Conservation (phyloP, 2,888 invertebrate genomes). For the Cheilosia impressa region DNA sequence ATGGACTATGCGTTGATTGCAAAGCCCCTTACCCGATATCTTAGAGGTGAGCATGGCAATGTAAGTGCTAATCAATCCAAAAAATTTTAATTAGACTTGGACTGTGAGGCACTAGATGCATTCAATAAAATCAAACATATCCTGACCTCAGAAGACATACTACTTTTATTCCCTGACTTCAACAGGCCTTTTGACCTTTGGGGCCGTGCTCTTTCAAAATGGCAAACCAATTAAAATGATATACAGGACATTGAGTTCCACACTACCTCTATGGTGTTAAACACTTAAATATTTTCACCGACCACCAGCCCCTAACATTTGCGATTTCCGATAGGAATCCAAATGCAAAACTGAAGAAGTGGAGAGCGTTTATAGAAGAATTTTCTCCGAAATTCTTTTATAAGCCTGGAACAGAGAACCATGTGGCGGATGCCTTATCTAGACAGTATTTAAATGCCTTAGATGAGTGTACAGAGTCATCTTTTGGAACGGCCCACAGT, state of each 20-base stretch:
- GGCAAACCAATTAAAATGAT: constrained; percentile 77
- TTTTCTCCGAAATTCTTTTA: too few species aligned
- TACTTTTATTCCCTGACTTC: constrained; percentile 78
- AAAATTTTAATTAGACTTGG: neutral
- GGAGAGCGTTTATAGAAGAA: too few species aligned
- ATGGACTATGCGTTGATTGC: constrained; percentile 27
- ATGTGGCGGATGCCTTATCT: constrained; percentile 31
- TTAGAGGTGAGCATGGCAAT: constrained; percentile 33
- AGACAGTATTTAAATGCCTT: constrained; percentile 21
- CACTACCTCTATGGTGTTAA: constrained; percentile 77
- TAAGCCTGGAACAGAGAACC: too few species aligned
- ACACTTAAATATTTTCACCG: constrained; percentile 23
- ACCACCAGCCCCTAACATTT: constrained; percentile 22
- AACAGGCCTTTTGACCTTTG: constrained; percentile 77
- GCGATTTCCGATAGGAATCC: constrained; percentile 49
- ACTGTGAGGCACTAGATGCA: constrained; percentile 14
- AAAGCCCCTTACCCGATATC: constrained; percentile 18
- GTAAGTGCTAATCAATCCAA: constrained; percentile 22
- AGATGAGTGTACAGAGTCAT: neutral
- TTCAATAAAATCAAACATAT: constrained; percentile 16
- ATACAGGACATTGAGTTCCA: constrained; percentile 76
- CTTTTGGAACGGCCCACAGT: neutral
- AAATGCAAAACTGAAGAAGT: constrained; percentile 49
- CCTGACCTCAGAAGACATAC: constrained; percentile 31
- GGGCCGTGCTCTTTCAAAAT: constrained; percentile 77